Evolutionary conservation across 2,113 vertebrate genomes (phyloP), one percentile per base, ranked within the genome.

Genomic region (Electrona antarctica): DNA sequence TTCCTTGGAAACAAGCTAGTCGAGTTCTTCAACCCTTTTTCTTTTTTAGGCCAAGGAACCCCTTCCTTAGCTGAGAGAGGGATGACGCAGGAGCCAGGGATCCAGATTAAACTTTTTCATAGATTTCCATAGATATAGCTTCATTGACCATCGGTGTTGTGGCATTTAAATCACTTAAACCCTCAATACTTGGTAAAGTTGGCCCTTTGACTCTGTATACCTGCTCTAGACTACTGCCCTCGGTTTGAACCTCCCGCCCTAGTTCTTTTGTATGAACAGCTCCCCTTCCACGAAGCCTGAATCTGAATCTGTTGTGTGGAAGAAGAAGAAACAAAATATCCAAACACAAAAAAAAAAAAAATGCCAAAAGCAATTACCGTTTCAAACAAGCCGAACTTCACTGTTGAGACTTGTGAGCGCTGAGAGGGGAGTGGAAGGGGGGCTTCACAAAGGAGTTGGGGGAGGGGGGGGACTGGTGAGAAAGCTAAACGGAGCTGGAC

Each of bases 1-100:
- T 81, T 88, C 86, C 81, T 82, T 62, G 67, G 87, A 88, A 80
- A 85, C 77, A 55, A 66, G 82, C 88, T 80, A 41, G 33, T 3
- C 3, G 33, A 6, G 33, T 41, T 21, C 33, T 41, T 41, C 33
- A 41, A 41, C 33, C 33, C 3, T 41, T 41, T 33, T 41, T 41
- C 33, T 41, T 41, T 41, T 4, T 41, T 6, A 41, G 33, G 33
- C 33, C 33, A 41, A 41, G 21, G 21, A 21, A 21, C 21, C 21
- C 21, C 21, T 21, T 21, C 21, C 21, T 21, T 21, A 21, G 33
- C 33, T 41, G 33, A 41, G 33, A 41, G 33, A 41, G 3, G 5
- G 33, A 41, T 41, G 33, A 41, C 3, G 33, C 33, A 41, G 33
- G 33, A 41, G 3, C 33, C 33, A 21, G 21, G 21, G 21, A 21